phyloP scores from a whole-genome alignment of 2,797 vertebrate species.

The Prionace glauca region DNA sequence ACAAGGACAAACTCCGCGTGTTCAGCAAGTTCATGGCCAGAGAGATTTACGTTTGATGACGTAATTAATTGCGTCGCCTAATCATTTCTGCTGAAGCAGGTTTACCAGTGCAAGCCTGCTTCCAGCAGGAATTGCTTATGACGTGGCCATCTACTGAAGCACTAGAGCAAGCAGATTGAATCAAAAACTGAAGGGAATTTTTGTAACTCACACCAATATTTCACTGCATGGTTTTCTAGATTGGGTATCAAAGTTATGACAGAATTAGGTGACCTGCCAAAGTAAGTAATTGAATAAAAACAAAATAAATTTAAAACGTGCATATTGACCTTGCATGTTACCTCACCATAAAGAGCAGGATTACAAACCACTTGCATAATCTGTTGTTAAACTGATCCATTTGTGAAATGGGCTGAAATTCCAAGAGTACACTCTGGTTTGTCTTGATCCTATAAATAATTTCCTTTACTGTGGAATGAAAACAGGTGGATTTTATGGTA shows the following conservation, averaged over 20 bases:
- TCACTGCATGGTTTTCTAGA: neutral
- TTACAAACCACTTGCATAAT: neutral
- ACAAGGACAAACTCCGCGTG: too few species aligned
- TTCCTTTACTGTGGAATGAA: too few species aligned
- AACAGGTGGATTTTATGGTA: neutral
- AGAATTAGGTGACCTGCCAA: neutral
- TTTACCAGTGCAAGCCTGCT: too few species aligned
- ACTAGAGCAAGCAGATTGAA: too few species aligned
- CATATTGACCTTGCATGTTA: neutral
- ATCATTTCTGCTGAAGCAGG: too few species aligned
- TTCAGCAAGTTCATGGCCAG: too few species aligned
- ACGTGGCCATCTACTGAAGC: too few species aligned
- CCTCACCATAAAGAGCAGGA: neutral
- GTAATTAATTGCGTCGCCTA: too few species aligned
- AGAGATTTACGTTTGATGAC: too few species aligned
- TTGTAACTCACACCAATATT: neutral
- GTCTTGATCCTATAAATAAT: neutral
- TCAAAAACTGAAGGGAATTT: too few species aligned
- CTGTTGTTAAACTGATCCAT: neutral
- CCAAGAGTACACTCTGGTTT: too few species aligned
- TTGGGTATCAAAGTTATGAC: neutral
- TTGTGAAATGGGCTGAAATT: neutral
- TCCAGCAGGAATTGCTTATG: too few species aligned
- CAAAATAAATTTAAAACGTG: neutral
- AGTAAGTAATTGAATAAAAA: neutral